A percentile compares a stretch with the other conserved stretches of the same genome.
Evolutionary conservation across 2,113 vertebrate genomes (phyloP).

Genomic region (Pelobates fuscus): DNA sequence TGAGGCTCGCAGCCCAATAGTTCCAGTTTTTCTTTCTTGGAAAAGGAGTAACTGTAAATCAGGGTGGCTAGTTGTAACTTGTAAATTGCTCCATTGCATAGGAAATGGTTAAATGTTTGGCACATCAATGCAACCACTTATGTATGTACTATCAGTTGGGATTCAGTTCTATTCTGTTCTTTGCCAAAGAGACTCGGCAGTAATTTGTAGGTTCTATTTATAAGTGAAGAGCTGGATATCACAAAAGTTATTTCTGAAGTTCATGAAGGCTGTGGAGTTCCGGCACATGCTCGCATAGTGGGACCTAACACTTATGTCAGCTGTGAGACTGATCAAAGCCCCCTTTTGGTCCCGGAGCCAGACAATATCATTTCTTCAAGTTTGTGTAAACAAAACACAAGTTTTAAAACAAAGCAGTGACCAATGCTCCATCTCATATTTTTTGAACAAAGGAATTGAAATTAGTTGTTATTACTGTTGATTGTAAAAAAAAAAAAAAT

Average conservation of each 20-base stretch:
- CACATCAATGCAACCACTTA: too few relatives aligned
- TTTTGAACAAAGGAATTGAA: neutral
- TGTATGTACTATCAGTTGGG: neutral
- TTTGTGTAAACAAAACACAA: conserved; percentile 32
- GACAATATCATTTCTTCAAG: conserved; percentile 28
- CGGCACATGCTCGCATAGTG: conserved; percentile 11
- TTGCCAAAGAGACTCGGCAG: neutral
- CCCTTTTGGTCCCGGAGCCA: conserved; percentile 20
- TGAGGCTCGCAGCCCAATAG: too few relatives aligned
- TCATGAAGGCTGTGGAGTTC: conserved; percentile 13
- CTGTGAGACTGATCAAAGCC: conserved; percentile 40
- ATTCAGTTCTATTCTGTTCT: neutral
- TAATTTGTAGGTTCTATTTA: conserved; percentile 20
- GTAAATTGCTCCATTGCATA: too few relatives aligned
- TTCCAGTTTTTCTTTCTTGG: too few relatives aligned
- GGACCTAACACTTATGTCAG: conserved; percentile 26
- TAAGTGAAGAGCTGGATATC: conserved; percentile 33
- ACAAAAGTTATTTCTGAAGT: conserved; percentile 25
- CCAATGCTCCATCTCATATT: neutral
- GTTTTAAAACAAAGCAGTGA: conserved; percentile 23
- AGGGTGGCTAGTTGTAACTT: too few relatives aligned
- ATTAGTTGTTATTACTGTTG: too few relatives aligned
- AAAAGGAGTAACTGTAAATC: too few relatives aligned
- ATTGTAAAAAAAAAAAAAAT: too few relatives aligned
- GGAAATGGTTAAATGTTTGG: too few relatives aligned